Evolutionary conservation across 2,797 vertebrate species (phyloP), one percentile per base, ranked within the genome.

Genomic region (Lates japonicus): DNA sequence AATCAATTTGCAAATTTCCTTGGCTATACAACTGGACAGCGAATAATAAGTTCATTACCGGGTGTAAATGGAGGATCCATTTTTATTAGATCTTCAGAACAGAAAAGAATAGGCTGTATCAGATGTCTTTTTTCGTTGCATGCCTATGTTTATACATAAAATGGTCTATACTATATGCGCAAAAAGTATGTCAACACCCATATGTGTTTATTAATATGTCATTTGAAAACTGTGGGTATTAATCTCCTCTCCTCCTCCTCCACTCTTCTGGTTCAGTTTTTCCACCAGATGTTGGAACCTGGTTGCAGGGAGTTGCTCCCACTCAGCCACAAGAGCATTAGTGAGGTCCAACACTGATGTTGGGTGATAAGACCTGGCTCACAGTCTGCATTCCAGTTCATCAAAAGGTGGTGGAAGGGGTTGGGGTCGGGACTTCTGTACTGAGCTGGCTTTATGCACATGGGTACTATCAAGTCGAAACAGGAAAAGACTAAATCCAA

Each of bases 11-110:
- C 5, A 14, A 14, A 46, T 46, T 16, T 19, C 37, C 9, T 37
- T 9, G 19, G 39, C 17, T 19, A 5, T 19, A 46, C 44, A 46
- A 19, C 44, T 46, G 44, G 44, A 46, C 16, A 6, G 8, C n/a
- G 62, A 33, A 12, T 17, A 25, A 22, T 44, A 14, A 69, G 17
- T 22, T 57, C 66, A 55, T 31, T 42, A 29, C 19, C 31, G 33
- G 51, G 31, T 35, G 16, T 64, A 59, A 25, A 49, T 33, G 55
- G 10, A 29, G 31, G 41, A 58, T 41, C 11, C 8, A 41, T 46
- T 70, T 58, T 46, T 46, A 59, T 33, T 29, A 57, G 52, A 42
- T n/a, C 29, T 19, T 67, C 33, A 67, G 16, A 54, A 57, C 10
- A 69, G 16, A 44, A 7, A 8, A 31, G 37, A 19, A 39, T 2